phyloP scores from a whole-genome alignment of 1,140 invertebrate species.

The Drosophila quadrilineata region DNA sequence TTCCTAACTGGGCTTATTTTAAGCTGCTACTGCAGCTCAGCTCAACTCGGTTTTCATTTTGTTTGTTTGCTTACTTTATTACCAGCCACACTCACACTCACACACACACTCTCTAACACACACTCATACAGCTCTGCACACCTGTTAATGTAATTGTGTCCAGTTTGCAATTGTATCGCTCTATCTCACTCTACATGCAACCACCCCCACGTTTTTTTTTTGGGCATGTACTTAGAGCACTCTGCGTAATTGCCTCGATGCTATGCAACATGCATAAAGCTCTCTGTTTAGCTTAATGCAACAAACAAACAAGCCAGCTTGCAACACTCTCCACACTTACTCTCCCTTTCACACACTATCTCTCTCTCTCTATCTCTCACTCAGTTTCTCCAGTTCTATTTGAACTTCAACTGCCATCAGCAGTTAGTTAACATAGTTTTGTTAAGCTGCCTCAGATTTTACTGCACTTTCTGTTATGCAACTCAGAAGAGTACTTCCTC shows the following conservation, averaged over 20 bases:
- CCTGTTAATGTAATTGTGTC: conserved; percentile 75
- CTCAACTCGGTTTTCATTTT: conserved; percentile 60
- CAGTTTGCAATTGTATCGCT: too few relatives aligned
- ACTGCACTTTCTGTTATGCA: too few relatives aligned
- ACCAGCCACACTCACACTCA: not conserved
- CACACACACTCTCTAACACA: not conserved
- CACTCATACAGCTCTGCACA: conserved; percentile 26
- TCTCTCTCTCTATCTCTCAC: too few relatives aligned
- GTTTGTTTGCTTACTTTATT: conserved; percentile 58
- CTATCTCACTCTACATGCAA: too few relatives aligned
- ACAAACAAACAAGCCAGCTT: not conserved
- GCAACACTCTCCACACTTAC: not conserved
- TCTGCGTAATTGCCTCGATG: conserved; percentile 68
- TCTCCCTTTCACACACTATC: not conserved
- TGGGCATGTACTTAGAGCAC: conserved; percentile 65
- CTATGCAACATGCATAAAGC: conserved; percentile 61
- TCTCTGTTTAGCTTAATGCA: conserved; percentile 43
- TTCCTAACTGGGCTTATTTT: not conserved
- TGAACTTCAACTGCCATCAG: too few relatives aligned
- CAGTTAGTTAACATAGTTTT: too few relatives aligned
- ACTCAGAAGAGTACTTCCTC: too few relatives aligned
- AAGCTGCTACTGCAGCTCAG: conserved; percentile 3
- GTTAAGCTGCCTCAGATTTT: too few relatives aligned
- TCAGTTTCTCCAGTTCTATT: too few relatives aligned
- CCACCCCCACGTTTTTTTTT: conserved; percentile 26